Evolutionary conservation across 2,113 vertebrate species (phyloP), one percentile per base, ranked within the genome.

Genomic region (Balaenoptera acutorostrata): DNA sequence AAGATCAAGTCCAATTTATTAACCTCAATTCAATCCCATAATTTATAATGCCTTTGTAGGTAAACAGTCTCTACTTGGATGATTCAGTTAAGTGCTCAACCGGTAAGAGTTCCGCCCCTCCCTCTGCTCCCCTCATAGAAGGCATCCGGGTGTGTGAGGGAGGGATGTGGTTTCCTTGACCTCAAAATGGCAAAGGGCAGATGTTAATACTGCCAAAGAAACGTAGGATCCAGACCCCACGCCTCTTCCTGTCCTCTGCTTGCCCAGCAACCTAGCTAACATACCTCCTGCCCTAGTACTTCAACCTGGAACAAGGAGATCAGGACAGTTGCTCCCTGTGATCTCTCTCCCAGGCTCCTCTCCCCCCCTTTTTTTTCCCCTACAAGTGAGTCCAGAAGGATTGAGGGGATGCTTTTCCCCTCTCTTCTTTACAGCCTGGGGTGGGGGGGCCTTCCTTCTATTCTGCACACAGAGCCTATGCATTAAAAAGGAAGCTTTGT

Each of bases 401-500:
- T 25, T 55, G 3, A 61, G 31, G 29, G 49, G 25, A 15, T 71
- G n/a, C 7, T 63, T 90, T 93, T n/a, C 27, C 46, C 75, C 61
- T 93, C 52, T 93, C 41, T 44, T 88, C 59, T 86, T 78, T 72
- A 57, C 12, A 41, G 44, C 39, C 49, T n/a, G 33, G 63, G 49
- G n/a, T n/a, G n/a, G 33, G 63, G 41, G n/a, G n/a, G 31, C 6
- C 52, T 86, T 39, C 41, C 23, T 82, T 93, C 31, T 63, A 68
- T 68, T 88, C 33, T 92, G 20, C 15, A 78, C 72, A 46, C 14
- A 33, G 89, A 36, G 84, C 36, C 68, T 87, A 29, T 68, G 25
- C 74, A 88, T 92, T 91, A 46, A 74, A 97, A 92, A 86, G 78
- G 64, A 95, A 95, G 69, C 63, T 94, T 87, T 96, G 46, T 96